Conservation (phyloP, 2,888 invertebrate species). For the Cosmia pyralina region DNA sequence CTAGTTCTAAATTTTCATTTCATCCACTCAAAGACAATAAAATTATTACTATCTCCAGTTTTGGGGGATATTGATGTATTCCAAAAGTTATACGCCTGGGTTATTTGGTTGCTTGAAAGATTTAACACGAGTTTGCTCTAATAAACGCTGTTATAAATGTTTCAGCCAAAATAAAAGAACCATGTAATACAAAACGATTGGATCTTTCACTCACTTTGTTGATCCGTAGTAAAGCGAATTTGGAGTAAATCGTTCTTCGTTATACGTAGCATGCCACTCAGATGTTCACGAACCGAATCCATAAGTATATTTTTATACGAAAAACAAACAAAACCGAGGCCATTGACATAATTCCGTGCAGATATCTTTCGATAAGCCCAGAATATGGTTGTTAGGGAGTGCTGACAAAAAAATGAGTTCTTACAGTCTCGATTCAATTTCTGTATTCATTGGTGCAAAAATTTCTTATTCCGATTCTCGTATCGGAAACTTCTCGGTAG, state of each 20-base stretch:
- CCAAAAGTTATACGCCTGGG: neutral
- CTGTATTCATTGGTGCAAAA: constrained; percentile 75
- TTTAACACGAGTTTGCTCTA: neutral
- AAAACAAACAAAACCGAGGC: constrained; percentile 37
- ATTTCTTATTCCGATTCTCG: constrained; percentile 63
- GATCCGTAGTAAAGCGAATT: constrained; percentile 6
- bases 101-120: neutral
- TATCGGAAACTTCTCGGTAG: constrained; percentile 58
- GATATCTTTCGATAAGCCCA: constrained; percentile 49
- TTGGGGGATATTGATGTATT: neutral
- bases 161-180: neutral
- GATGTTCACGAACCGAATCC: constrained; percentile 31
- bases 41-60: neutral
- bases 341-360: constrained; percentile 39
- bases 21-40: neutral
- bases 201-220: neutral
- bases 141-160: neutral
- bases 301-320: constrained; percentile 34
- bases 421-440: constrained; percentile 72
- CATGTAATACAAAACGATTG: constrained; percentile 13
- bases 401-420: constrained; percentile 59
- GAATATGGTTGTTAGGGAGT: constrained; percentile 44
- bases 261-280: constrained; percentile 29
- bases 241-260: neutral
- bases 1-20: too few relatives aligned